Base-by-base conservation (phyloP, 2,888 invertebrate genomes). In the Agrotis segetum region DNA sequence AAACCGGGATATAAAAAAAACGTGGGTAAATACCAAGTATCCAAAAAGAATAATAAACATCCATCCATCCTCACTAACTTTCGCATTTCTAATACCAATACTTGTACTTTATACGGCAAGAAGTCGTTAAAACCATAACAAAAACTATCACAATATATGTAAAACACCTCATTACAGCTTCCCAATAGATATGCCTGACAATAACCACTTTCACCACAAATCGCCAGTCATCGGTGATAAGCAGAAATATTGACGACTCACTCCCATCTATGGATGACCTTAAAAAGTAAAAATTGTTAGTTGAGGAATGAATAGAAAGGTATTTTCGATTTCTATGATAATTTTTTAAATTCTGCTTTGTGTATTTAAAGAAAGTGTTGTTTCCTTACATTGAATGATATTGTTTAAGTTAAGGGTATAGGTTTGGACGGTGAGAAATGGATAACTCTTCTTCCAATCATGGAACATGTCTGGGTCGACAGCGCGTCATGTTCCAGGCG, bases 191-290 rank as follows among this genome's bases (percentile, higher is more conserved):
- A 71, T 79, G 5, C 73, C 77, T 74, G 67, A 83, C 71, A 83
- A 84, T 74, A 64, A 71, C 44, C 49, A 84, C 84, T 84, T 84
- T 84, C 84, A 29, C 84, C 29, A 3, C 44, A 76, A 64, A 74
- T 70, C 19, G 61, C 68, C 52, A 63, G 81, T 79, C 84, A 84
- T 67, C 19, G 71, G 56, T 59, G 63, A 62, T 84, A 60, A 71
- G 53, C 67, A 71, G 62, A 65, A 63, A 65, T 76, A 76, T 50
- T 66, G 76, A 52, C 66, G 70, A 86, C n/a, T 85, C 86, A 86
- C 74, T 67, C 76, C 71, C 24, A 46, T 61, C 74, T 80, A 84
- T 77, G 34, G 61, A 0, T 69, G 76, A 85, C 76, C 79, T 82
- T 77, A 78, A 74, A 79, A 58, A 66, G 52, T 71, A 56, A 75